Percentiles rank a stretch among this genome's conserved stretches.
These are phyloP conservation scores for Orthonevra nobilis DNA, from an alignment of 2,888 invertebrate species.

Conservation along the genomic window DNA sequence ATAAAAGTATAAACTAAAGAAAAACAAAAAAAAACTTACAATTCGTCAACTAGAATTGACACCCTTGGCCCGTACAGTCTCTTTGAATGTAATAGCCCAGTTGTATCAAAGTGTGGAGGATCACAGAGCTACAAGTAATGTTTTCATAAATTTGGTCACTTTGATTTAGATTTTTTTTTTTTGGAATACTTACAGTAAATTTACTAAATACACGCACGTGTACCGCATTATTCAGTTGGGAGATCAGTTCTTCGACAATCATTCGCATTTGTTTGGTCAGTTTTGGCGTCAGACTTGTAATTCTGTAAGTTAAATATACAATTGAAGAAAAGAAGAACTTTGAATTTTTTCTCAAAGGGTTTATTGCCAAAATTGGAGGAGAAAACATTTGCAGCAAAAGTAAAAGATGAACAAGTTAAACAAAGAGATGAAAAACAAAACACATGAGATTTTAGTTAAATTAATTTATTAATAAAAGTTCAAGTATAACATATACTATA, in stretches of 20 bases:
- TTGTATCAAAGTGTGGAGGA: slow-evolving; percentile 78
- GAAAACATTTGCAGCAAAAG: slow-evolving; percentile 68
- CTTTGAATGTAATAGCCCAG: slow-evolving; percentile 77
- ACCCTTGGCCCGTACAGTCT: slow-evolving; percentile 77
- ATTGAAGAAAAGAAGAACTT: not conserved
- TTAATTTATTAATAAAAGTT: no score
- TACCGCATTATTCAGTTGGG: slow-evolving; percentile 81
- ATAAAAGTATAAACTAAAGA: slow-evolving; percentile 72
- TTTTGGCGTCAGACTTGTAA: slow-evolving; percentile 77
- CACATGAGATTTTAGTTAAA: no score
- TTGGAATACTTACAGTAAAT: slow-evolving; percentile 75
- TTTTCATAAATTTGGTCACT: not conserved
- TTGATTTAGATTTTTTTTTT: not conserved
- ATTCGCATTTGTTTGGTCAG: slow-evolving; percentile 80
- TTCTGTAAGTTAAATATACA: slow-evolving; percentile 72
- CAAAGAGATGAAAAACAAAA: no score
- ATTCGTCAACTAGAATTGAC: slow-evolving; percentile 78
- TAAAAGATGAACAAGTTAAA: not conserved
- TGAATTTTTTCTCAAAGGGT: slow-evolving; percentile 3
- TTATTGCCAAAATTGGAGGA: slow-evolving; percentile 30
- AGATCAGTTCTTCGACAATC: slow-evolving; percentile 83
- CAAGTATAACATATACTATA: no score
- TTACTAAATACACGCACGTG: slow-evolving; percentile 77
- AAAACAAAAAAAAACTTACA: slow-evolving; percentile 72
- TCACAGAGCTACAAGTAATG: slow-evolving; percentile 75